Conservation (phyloP, 1,140 invertebrate species). For the Penaeus indicus region DNA sequence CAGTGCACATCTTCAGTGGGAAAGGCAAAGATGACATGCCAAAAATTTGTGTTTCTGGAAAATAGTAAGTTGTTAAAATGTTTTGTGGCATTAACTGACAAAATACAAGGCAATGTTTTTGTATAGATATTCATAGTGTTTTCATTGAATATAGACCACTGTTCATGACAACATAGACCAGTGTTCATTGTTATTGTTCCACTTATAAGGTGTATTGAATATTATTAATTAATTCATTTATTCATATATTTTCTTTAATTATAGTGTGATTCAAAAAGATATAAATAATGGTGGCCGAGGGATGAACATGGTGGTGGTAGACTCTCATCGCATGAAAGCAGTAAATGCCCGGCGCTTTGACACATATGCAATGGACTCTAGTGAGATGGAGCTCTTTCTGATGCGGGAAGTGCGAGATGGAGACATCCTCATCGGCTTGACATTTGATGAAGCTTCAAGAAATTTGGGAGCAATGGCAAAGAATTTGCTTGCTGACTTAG, state of each 20-base stretch:
- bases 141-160: too few relatives aligned
- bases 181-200: too few relatives aligned
- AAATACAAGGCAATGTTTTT: too few relatives aligned
- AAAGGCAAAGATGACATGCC: constrained; percentile 52
- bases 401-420: constrained; percentile 46
- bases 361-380: constrained; percentile 55
- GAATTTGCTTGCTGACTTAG: constrained; percentile 45
- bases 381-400: constrained; percentile 52
- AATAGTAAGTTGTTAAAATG: constrained; percentile 36
- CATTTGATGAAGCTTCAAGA: constrained; percentile 55
- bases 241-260: not conserved
- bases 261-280: constrained; percentile 54
- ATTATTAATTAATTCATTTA: not conserved
- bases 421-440: constrained; percentile 55
- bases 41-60: constrained; percentile 51
- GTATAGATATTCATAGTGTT: too few relatives aligned
- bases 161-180: too few relatives aligned
- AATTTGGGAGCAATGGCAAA: constrained; percentile 46
- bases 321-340: constrained; percentile 41
- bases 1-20: constrained; percentile 50
- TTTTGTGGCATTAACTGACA: not conserved
- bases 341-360: constrained; percentile 51
- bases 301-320: constrained; percentile 54
- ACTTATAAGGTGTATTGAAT: too few relatives aligned
- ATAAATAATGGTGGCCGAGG: constrained; percentile 56